A percentile compares a stretch with the other conserved stretches of the same genome.
Evolutionary conservation across 2,797 vertebrate species (phyloP).

Genomic region (Paramormyrops hopkinsi): DNA sequence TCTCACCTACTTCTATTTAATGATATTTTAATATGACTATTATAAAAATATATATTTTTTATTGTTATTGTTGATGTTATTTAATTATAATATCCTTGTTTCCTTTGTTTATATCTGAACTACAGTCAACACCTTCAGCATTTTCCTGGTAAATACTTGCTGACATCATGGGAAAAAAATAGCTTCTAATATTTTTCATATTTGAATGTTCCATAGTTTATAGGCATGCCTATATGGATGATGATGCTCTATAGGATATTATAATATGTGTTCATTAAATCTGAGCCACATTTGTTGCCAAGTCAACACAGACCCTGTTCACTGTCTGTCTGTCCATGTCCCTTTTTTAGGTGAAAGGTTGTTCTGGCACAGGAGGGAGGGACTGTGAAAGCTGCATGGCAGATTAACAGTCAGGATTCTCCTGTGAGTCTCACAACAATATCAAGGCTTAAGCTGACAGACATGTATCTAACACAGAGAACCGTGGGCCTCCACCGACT

Average conservation of each 20-base stretch:
- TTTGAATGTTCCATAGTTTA: constrained; percentile 13
- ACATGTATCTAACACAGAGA: constrained; percentile 21
- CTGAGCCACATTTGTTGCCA: background rate
- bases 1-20: background rate
- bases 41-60: background rate
- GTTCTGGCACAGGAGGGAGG: constrained; percentile 7
- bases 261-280: background rate
- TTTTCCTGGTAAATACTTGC: constrained; percentile 31
- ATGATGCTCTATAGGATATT: background rate
- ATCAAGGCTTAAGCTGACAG: constrained; percentile 30
- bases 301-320: background rate
- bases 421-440: constrained; percentile 26
- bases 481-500: background rate
- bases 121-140: constrained; percentile 16
- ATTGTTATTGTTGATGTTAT: constrained; percentile 28
- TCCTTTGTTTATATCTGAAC: background rate
- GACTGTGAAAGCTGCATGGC: constrained; percentile 21
- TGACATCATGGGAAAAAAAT: constrained; percentile 25
- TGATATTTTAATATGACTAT: background rate
- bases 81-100: background rate
- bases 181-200: constrained; percentile 20
- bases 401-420: constrained; percentile 43
- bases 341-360: constrained; percentile 46
- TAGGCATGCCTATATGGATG: background rate
- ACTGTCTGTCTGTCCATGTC: constrained; percentile 5